A percentile compares a stretch with the other conserved stretches of the same genome.
Evolutionary conservation across 1,140 invertebrate species (phyloP).

Genomic region (Bombus sibiricus): DNA sequence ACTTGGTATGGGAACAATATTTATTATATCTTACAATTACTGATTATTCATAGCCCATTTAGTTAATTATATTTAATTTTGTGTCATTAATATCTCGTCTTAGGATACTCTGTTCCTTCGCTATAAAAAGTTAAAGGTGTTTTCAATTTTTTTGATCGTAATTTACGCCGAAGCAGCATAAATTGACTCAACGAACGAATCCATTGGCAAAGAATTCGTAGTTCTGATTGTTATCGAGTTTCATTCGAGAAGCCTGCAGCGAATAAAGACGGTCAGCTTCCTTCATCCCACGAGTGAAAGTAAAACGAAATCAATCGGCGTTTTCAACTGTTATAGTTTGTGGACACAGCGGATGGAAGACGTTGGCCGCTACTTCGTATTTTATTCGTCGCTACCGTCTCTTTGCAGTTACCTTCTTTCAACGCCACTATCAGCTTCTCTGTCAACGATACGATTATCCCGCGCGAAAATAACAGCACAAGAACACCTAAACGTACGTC

Average conservation of each 20-base stretch:
- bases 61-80: neutral
- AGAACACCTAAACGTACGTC: neutral
- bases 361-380: neutral
- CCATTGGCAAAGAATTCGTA: neutral
- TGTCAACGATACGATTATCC: constrained; percentile 15
- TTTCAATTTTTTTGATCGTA: no score
- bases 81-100: neutral
- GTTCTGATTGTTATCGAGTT: neutral
- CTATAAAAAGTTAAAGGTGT: neutral
- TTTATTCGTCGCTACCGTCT: neutral
- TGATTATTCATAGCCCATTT: no score
- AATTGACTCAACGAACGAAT: neutral
- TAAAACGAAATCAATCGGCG: constrained; percentile 67
- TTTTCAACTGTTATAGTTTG: constrained; percentile 43
- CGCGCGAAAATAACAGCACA: neutral
- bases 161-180: neutral
- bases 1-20: neutral
- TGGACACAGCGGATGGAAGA: neutral
- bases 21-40: neutral
- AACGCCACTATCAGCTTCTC: neutral
- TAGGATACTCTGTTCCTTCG: no score
- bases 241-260: neutral
- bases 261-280: constrained; percentile 10
- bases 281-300: constrained; percentile 66
- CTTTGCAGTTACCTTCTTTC: neutral